Base-by-base conservation (phyloP, 1,140 invertebrate genomes). In the Plectus sambesii region DNA sequence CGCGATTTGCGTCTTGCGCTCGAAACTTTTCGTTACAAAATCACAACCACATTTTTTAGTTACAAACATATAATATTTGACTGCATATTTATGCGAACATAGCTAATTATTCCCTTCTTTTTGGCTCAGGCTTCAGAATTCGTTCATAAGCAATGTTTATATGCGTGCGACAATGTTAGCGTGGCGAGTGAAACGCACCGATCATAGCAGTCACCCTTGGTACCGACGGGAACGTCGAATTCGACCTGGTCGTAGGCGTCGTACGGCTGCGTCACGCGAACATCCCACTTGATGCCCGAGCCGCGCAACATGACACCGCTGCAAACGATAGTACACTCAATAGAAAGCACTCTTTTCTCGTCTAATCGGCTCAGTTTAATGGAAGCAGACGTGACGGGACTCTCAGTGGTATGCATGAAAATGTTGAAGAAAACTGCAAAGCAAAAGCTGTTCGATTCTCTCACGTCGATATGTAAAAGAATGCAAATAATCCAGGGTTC, bases 221-320 rank as follows among this genome's bases (percentile, higher is more conserved):
- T 80, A 3, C 92, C 93, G 64, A 97, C 83, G 2, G 92, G 92
- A 4, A 97, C 79, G 71, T 98, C 92, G 73, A 98, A 98, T 15
- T 98, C 87, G 1, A 96, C 78, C 25, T 83, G 70, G 66, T 88
- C 75, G 68, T 97, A 98, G 5, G 84, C 88, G 73, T 97, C 92
- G 69, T 98, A 97, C 1, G 92, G 92, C 69, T 90, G 83, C 8
- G 81, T 72, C 73, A 97, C 96, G 41, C 92, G 77, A 9, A 98
- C 72, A 72, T 98, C 93, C 92, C 92, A 97, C 71, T 94, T 92
- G 58, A 96, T 93, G 26, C 93, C 93, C 5, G 87, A 92, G 1
- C 87, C 88, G 36, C 89, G 75, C 5, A 96, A 70, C 88, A 96
- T 93, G 1, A 93, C 87, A 35, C 90, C 90, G 73, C 86, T 86